Base-by-base conservation (phyloP, 2,797 vertebrate species). In the Vireo griseus region DNA sequence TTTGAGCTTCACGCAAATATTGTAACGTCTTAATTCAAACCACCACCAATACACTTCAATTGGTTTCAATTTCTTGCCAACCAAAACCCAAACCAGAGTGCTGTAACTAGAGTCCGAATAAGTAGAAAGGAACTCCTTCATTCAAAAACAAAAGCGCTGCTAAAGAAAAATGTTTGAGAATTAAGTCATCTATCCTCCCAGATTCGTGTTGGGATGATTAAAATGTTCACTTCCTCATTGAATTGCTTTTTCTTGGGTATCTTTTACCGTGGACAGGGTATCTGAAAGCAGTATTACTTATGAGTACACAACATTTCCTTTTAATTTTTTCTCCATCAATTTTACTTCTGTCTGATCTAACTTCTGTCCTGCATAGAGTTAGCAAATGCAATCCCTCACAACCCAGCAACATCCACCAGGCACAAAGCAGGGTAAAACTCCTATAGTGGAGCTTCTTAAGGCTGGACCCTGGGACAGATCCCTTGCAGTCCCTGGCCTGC, bases 21-120 rank as follows among this genome's bases (percentile, higher is more conserved):
- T 33, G 14, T 19, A 15, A 35, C 6, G 9, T 14, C 15, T 39
- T 52, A 54, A 42, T 69, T 45, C 59, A 79, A 76, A 65, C 10
- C 33, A 48, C 10, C 13, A 71, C 16, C 2, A 11, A 45, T n/a
- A 37, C 24, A 45, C 8, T 42, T 13, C 18, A 51, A 11, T 39
- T 29, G 7, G 5, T 68, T 85, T 88, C 37, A 31, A 3, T 50
- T 63, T 75, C 44, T 83, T 47, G 54, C 35, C 2, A 10, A 54
- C 7, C 13, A 71, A 26, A 17, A 48, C 16, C 11, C 28, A 44
- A 42, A 51, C 5, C 37, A 28, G 8, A 11, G 17, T 40, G 29
- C 17, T 3, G 0, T 57, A 79, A 37, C 14, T 13, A 11, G 16
- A 37, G 8, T 48, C 28, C 0, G 0, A 85, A 66, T 22, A 62